Evolutionary conservation across 2,113 vertebrate species (phyloP).

Genomic region (Eptesicus fuscus): DNA sequence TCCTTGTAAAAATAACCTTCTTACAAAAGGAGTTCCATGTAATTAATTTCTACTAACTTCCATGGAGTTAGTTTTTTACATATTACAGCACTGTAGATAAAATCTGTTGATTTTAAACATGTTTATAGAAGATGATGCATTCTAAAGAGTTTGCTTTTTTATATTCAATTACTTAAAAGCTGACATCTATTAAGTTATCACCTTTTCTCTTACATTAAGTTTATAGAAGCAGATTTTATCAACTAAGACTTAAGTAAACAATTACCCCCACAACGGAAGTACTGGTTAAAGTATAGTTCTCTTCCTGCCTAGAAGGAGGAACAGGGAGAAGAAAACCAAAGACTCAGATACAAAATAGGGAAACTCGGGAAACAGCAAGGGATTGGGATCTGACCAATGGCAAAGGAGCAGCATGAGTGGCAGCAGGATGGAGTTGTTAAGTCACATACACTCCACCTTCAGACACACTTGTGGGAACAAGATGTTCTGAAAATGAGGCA

Average conservation of each 20-base stretch:
- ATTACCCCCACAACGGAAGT: not conserved
- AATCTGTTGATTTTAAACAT: constrained; percentile 27
- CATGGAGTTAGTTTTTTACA: not conserved
- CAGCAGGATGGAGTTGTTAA: not conserved
- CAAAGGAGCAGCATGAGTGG: not conserved
- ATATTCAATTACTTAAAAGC: constrained; percentile 22
- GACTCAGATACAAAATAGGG: not conserved
- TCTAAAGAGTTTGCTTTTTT: not conserved
- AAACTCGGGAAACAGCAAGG: not conserved
- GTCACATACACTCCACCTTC: not conserved
- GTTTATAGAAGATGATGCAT: not conserved
- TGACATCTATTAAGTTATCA: not conserved
- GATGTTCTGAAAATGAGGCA: not conserved
- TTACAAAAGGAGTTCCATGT: constrained; percentile 1
- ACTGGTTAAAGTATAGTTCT: not conserved
- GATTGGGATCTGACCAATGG: not conserved
- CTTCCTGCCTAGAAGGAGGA: not conserved
- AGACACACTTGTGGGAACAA: not conserved
- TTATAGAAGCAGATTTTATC: constrained; percentile 22
- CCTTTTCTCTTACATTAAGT: not conserved
- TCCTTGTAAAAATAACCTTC: not conserved
- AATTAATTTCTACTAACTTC: constrained; percentile 26
- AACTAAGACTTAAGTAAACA: not conserved
- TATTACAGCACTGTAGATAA: not conserved
- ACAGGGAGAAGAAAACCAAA: not conserved